These are phyloP conservation scores for Myodes glareolus DNA, from an alignment of 2,113 vertebrate species.

Conservation along the genomic window DNA sequence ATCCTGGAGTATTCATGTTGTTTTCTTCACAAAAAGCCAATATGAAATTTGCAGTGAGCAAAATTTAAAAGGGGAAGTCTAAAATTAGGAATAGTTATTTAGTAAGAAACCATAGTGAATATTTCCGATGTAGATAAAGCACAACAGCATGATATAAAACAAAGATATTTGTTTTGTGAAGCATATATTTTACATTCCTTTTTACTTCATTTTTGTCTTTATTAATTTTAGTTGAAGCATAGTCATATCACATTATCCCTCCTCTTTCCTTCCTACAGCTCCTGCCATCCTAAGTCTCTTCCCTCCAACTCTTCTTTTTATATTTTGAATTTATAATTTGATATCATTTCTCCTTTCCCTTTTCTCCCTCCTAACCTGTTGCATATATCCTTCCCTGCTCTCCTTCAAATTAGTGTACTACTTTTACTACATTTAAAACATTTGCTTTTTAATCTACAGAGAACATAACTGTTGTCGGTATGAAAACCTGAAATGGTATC, in stretches of 20 bases:
- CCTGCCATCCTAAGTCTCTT: too few species aligned
- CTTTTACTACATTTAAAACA: not conserved
- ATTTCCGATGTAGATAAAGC: not conserved
- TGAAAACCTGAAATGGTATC: not conserved
- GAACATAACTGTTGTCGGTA: not conserved
- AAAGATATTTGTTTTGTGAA: not conserved
- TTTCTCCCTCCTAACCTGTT: not conserved
- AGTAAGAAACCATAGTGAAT: not conserved
- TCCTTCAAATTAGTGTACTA: accelerated
- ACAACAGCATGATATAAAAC: not conserved
- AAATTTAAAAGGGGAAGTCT: not conserved
- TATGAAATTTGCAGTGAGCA: not conserved
- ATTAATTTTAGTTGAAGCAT: not conserved
- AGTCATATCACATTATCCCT: not conserved
- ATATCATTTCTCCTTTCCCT: not conserved
- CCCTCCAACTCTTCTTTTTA: not conserved
- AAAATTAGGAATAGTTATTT: not conserved
- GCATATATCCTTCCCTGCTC: not conserved
- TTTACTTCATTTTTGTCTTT: not conserved
- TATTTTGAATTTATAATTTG: not conserved
- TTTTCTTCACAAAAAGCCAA: not conserved
- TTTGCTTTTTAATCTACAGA: not conserved
- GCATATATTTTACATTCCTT: not conserved
- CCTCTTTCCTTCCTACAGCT: too few species aligned
- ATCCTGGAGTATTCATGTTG: not conserved